Evolutionary conservation across 2,113 vertebrate genomes (phyloP), one percentile per base, ranked within the genome.

Genomic region (Chamaea fasciata): DNA sequence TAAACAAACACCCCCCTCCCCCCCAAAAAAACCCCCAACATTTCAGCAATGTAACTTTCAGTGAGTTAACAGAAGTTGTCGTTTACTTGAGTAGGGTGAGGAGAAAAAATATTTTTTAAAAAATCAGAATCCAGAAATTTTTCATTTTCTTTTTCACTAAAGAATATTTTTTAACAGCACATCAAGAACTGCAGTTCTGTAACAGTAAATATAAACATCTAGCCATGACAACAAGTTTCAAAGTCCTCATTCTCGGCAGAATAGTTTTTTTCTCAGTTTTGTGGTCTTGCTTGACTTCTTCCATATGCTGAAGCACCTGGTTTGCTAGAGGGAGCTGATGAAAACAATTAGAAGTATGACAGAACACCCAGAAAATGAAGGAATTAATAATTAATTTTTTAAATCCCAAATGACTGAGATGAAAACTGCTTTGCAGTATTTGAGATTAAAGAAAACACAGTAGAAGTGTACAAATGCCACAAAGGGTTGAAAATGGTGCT

Each of bases 1-100:
- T 6, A 77, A 59, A 27, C 7, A 57, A 47, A 4, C 1, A 4
- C 2, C 15, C 2, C 5, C 2, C 15, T 2, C 5, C 13, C 11
- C 5, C 6, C 3, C 2, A 3, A 20, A 52, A 28, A 33, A n/a
- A n/a, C n/a, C n/a, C n/a, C n/a, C n/a, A 20, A 6, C 13, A 46
- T 71, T 37, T 63, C 27, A 76, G 12, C 9, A 86, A 15, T 46
- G 3, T n/a, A 60, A 41, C 22, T 76, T 83, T 21, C 41, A 50
- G 16, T 33, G 35, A 46, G 15, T 39, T 73, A 73, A 39, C 2
- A 71, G 41, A 73, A 86, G 8, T 28, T 74, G 18, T 10, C 37
- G 20, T 39, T 95, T 21, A 53, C 13, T 89, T 2, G 1, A 69
- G 12, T 33, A 88, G 7, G 4, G 8, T 23, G 8, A 53, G 8